Conservation (phyloP, 2,797 vertebrate genomes). For the Sardinella longiceps region DNA sequence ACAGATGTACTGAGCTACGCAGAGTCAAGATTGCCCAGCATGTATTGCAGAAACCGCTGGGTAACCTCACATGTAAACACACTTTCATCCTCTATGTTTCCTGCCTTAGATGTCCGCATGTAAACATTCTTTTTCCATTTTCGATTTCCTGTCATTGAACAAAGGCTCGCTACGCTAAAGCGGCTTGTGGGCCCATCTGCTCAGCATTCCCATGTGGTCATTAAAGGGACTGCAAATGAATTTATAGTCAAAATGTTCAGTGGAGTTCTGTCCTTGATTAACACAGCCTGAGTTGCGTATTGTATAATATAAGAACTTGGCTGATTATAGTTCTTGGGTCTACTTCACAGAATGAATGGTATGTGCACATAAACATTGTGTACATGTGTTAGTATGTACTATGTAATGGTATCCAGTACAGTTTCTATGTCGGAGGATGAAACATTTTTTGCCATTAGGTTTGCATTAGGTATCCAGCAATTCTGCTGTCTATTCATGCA, state of each 20-base stretch:
- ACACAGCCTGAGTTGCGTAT: not conserved
- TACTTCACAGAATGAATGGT: conserved; percentile 4
- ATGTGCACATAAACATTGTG: not conserved
- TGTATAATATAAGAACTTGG: not conserved
- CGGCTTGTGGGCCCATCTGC: not conserved
- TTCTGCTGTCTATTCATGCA: not conserved
- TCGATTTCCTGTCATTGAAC: not conserved
- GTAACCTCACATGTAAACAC: conserved; percentile 15
- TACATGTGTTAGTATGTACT: conserved; percentile 9
- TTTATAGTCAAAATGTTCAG: not conserved
- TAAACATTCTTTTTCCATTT: not conserved
- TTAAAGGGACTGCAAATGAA: not conserved
- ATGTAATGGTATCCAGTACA: not conserved
- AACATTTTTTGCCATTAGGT: not conserved
- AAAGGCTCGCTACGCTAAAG: not conserved
- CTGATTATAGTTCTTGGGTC: conserved; percentile 2
- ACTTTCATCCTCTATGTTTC: not conserved
- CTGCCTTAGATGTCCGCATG: not conserved
- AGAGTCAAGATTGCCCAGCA: not conserved
- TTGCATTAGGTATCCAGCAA: not conserved
- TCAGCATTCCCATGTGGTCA: conserved; percentile 3
- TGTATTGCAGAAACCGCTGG: not conserved
- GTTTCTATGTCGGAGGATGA: not conserved
- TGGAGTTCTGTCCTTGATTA: conserved; percentile 1
- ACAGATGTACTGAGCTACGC: not conserved